Conservation (phyloP, 2,797 vertebrate genomes). For the Thripadectes ignobilis region DNA sequence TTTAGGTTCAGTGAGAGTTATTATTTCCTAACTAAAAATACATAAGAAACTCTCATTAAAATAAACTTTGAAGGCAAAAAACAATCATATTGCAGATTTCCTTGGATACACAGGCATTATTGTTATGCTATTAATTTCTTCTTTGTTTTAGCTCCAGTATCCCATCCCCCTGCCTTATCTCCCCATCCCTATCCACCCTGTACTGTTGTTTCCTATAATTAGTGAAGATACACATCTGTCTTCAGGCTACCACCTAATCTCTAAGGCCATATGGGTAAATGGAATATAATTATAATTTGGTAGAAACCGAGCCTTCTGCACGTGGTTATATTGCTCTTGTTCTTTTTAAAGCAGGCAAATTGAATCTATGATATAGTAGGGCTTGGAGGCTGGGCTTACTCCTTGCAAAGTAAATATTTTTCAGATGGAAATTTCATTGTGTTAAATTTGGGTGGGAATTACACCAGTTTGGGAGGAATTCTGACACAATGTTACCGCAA, state of each 20-base stretch:
- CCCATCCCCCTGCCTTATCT: slow-evolving; percentile 32
- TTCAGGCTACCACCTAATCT: slow-evolving; percentile 66
- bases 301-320: slow-evolving; percentile 58
- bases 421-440: slow-evolving; percentile 11
- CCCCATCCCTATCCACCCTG: not conserved
- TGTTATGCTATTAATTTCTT: slow-evolving; percentile 3
- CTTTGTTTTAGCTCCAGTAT: slow-evolving; percentile 37
- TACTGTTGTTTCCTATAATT: slow-evolving; percentile 64
- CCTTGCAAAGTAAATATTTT: not conserved
- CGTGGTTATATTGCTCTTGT: slow-evolving; percentile 54
- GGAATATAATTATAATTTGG: slow-evolving; percentile 62
- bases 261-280: slow-evolving; percentile 68
- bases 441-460: slow-evolving; percentile 42
- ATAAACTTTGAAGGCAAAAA: not conserved
- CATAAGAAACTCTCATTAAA: not conserved
- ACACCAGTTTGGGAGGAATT: slow-evolving; percentile 2
- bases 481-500: slow-evolving; percentile 29
- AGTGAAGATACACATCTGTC: slow-evolving; percentile 68
- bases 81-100: not conserved
- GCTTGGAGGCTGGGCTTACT: not conserved
- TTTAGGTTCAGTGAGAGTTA: not conserved
- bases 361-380: not conserved
- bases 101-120: not conserved
- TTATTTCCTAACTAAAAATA: slow-evolving; percentile 8
- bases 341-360: not conserved